Conservation (phyloP, 2,888 invertebrate genomes). For the Dorcus hopei region DNA sequence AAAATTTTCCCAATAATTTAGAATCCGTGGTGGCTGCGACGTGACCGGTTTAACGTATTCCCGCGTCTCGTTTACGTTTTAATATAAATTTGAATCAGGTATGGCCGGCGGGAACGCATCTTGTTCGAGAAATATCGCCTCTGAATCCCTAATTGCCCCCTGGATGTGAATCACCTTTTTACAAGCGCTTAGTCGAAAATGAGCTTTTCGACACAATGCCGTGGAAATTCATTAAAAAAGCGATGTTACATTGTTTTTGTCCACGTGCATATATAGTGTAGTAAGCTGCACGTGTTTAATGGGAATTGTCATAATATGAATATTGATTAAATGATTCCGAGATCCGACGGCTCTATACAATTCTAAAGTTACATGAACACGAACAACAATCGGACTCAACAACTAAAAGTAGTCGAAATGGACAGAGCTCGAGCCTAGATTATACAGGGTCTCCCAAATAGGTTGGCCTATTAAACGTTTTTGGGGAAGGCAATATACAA, state of each 20-base stretch:
- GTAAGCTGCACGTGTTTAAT: constrained; percentile 11
- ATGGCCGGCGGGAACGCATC: constrained; percentile 8
- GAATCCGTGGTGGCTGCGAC: too few species aligned
- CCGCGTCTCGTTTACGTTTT: not conserved
- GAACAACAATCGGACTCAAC: too few species aligned
- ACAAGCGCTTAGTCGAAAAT: constrained; percentile 26
- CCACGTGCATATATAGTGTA: constrained; percentile 19
- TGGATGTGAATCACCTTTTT: constrained; percentile 36
- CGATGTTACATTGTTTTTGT: constrained; percentile 19
- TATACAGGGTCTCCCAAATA: too few species aligned
- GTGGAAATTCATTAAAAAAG: constrained; percentile 1
- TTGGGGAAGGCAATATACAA: too few species aligned
- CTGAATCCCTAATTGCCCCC: constrained; percentile 23
- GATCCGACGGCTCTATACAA: too few species aligned
- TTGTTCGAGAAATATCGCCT: constrained; percentile 13
- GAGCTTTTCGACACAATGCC: constrained; percentile 7
- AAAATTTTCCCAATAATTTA: too few species aligned
- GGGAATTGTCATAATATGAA: constrained; percentile 11
- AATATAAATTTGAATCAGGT: constrained; percentile 27
- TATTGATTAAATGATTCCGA: not conserved
- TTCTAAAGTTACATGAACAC: too few species aligned
- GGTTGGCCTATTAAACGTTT: too few species aligned
- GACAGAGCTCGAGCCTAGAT: too few species aligned
- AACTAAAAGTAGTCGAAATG: too few species aligned
- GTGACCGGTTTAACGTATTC: too few species aligned